Percentiles rank a stretch among this genome's conserved stretches.
These are phyloP conservation scores for Cylindroiulus punctatus DNA, from an alignment of 2,888 invertebrate species.

Conservation along the genomic window DNA sequence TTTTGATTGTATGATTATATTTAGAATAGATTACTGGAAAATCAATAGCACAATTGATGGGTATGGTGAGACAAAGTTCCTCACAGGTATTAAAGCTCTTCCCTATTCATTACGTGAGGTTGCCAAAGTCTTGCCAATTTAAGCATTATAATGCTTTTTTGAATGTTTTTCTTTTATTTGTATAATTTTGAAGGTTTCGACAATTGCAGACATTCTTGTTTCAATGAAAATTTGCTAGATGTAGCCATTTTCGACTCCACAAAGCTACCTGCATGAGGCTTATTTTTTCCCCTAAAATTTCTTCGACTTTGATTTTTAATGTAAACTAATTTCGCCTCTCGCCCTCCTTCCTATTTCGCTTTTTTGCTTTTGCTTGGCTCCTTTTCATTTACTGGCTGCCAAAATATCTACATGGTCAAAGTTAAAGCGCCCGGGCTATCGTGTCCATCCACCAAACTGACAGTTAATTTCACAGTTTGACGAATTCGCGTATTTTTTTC, in stretches of 20 bases:
- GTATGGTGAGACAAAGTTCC: too few relatives aligned
- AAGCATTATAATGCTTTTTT: too few relatives aligned
- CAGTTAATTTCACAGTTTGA: slow-evolving; percentile 44
- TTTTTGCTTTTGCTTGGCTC: not conserved
- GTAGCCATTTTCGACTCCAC: not conserved
- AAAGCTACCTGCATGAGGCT: slow-evolving; percentile 6
- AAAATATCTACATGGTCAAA: slow-evolving; percentile 16
- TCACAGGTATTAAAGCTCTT: too few relatives aligned
- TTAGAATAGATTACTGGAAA: too few relatives aligned
- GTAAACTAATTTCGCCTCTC: slow-evolving; percentile 35
- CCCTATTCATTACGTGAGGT: too few relatives aligned
- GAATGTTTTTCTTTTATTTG: too few relatives aligned
- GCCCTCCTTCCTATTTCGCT: slow-evolving; percentile 25
- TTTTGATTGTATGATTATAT: too few relatives aligned
- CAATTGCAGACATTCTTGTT: not conserved
- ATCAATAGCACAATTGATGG: too few relatives aligned
- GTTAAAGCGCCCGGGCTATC: slow-evolving; percentile 21
- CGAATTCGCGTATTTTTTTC: slow-evolving; percentile 3
- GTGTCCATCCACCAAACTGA: slow-evolving; percentile 41
- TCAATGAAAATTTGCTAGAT: not conserved
- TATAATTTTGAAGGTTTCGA: too few relatives aligned
- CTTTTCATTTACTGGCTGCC: slow-evolving; percentile 20
- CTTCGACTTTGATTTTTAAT: slow-evolving; percentile 43
- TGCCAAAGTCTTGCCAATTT: too few relatives aligned
- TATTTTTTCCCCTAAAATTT: not conserved